phyloP scores from a whole-genome alignment of 2,888 invertebrate genomes.

The Pristionchus mayeri region DNA sequence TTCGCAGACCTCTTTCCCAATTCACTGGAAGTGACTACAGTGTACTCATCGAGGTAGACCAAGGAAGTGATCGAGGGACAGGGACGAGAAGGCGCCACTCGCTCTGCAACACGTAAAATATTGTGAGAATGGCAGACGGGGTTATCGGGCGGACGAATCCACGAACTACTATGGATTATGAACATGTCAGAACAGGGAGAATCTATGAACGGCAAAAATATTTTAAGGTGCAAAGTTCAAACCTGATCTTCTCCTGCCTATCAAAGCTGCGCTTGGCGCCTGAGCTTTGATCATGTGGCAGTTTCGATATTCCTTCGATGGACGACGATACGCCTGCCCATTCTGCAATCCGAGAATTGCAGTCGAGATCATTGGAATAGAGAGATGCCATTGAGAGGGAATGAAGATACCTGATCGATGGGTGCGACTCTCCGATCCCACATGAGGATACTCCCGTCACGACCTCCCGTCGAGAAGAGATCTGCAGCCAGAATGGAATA shows the following conservation, averaged over 20 bases:
- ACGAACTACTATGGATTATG: too few species aligned
- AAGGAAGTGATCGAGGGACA: background rate
- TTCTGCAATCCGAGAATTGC: background rate
- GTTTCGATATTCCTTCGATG: conserved; percentile 13
- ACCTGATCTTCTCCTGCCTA: background rate
- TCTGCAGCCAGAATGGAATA: too few species aligned
- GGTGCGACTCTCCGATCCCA: conserved; percentile 42
- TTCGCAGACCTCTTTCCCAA: conserved; percentile 9
- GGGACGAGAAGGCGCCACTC: background rate
- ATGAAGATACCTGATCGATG: background rate
- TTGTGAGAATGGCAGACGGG: too few species aligned
- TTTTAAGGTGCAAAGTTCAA: background rate
- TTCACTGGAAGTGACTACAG: background rate
- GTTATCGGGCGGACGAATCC: too few species aligned
- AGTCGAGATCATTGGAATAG: too few species aligned
- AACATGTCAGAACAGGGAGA: too few species aligned
- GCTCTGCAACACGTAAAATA: background rate
- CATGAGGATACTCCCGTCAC: conserved; percentile 39
- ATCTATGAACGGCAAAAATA: background rate
- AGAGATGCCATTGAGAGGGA: too few species aligned
- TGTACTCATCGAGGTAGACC: conserved; percentile 1
- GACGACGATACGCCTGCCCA: background rate
- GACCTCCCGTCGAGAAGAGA: conserved; percentile 47
- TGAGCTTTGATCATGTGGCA: conserved; percentile 12
- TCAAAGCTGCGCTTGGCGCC: background rate